Base-by-base conservation (phyloP, 2,888 invertebrate genomes). In the Diadromus collaris region DNA sequence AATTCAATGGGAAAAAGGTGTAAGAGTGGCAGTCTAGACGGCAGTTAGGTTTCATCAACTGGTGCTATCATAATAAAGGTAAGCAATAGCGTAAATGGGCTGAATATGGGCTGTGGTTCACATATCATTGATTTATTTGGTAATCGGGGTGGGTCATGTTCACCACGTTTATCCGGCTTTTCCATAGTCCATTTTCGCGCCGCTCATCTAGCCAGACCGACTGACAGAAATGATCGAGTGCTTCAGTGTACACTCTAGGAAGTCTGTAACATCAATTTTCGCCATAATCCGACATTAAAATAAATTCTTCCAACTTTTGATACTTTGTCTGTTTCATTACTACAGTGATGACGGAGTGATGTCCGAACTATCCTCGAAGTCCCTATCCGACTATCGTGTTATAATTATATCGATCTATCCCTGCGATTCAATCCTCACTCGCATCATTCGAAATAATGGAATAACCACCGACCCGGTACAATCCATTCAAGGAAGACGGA, bases 381-480 rank as follows among this genome's bases (percentile, higher is more conserved):
- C 9, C 10, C 51, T 13, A 13, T 24, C 13, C 24, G 51, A 51
- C 6, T 13, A 19, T 5, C 51, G 24, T 21, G 5, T 24, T 24
- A 24, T 21, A 51, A 51, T 51, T 51, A 21, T 13, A 51, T 51
- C 51, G 51, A 51, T 27, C 1, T 27, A 7, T 56, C 24, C 24
- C 32, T 16, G 51, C 10, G 6, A 21, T 21, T 32, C 4, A 61
- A 51, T 19, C 38, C 44, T 76, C 34, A 24, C 24, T 9, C 44
- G 19, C 27, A 24, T 46, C 67, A 54, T 41, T 60, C 16, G 60
- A 41, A 61, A 41, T 19, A 27, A 21, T 4, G 46, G 34, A 34
- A 64, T 13, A 69, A 27, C 44, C 56, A n/a, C 6, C 16, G 16
- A 19, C 10, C 34, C 41, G 24, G 32, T 63, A 58, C 41, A 64